A percentile compares a stretch with the other conserved stretches of the same genome.
phyloP scores from a whole-genome alignment of 2,888 invertebrate genomes.

The Pheosia tremula region DNA sequence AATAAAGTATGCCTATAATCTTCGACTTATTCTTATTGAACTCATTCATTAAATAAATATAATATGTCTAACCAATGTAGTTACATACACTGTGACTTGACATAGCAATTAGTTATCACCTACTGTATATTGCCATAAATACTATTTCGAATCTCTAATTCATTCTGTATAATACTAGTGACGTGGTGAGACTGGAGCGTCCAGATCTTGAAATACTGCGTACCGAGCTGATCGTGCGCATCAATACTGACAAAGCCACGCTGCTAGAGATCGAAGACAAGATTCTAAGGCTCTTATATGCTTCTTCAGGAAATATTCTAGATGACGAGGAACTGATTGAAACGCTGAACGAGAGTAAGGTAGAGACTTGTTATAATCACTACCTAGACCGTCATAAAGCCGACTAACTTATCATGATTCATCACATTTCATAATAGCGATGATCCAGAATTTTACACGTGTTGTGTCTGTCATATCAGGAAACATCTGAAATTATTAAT shows the following conservation, averaged over 20 bases:
- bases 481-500: conserved; percentile 95
- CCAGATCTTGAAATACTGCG: conserved; percentile 94
- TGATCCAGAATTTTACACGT: conserved; percentile 1
- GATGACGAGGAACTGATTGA: conserved; percentile 97
- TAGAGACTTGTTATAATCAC: conserved; percentile 37
- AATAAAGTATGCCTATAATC: no score
- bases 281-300: conserved; percentile 92
- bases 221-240: conserved; percentile 92
- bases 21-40: no score
- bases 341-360: conserved; percentile 94
- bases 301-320: conserved; percentile 94
- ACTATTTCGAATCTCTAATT: no score
- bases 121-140: no score
- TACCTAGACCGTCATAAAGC: no score
- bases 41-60: no score
- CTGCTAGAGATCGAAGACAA: conserved; percentile 95
- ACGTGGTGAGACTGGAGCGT: conserved; percentile 95
- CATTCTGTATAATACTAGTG: conserved; percentile 60
- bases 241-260: conserved; percentile 93
- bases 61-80: no score
- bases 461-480: conserved; percentile 71
- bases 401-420: no score
- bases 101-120: no score
- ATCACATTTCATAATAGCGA: no score
- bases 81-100: no score